Conservation (phyloP, 1,140 invertebrate genomes). For the Caenorhabditis remanei region DNA sequence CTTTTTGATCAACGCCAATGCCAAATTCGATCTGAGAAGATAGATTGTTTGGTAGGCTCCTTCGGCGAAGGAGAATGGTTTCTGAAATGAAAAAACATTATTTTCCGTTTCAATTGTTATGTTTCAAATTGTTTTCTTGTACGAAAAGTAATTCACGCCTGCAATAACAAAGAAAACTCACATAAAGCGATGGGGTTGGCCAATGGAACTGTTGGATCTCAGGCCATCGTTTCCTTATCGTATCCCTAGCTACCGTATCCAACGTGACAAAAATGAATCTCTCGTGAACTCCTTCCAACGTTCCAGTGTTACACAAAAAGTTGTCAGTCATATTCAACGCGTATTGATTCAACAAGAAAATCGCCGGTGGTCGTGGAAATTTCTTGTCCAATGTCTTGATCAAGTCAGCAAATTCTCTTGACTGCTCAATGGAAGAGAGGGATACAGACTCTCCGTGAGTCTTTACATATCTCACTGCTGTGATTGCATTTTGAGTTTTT, state of each 20-base stretch:
- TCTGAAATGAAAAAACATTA: constrained; percentile 67
- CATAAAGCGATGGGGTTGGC: constrained; percentile 76
- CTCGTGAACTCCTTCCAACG: constrained; percentile 74
- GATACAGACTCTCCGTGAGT: constrained; percentile 70
- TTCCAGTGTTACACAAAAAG: constrained; percentile 75
- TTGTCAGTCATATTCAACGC: constrained; percentile 78
- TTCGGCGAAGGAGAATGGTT: constrained; percentile 77
- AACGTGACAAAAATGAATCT: constrained; percentile 76
- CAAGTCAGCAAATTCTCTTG: constrained; percentile 70
- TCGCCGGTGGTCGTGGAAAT: constrained; percentile 72
- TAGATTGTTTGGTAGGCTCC: constrained; percentile 77
- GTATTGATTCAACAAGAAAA: constrained; percentile 75
- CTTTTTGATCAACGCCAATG: constrained; percentile 68
- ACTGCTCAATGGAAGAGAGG: constrained; percentile 72
- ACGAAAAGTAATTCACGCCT: too few relatives aligned
- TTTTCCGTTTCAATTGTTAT: background rate
- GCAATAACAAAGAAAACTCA: too few relatives aligned
- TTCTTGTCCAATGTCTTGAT: constrained; percentile 72
- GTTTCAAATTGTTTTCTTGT: too few relatives aligned
- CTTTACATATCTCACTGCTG: constrained; percentile 73
- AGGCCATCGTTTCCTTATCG: constrained; percentile 71
- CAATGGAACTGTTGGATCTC: constrained; percentile 74
- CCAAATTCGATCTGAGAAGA: constrained; percentile 74
- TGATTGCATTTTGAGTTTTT: constrained; percentile 73
- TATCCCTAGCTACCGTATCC: constrained; percentile 72